phyloP scores from a whole-genome alignment of 2,113 vertebrate species.

The Damaliscus lunatus region DNA sequence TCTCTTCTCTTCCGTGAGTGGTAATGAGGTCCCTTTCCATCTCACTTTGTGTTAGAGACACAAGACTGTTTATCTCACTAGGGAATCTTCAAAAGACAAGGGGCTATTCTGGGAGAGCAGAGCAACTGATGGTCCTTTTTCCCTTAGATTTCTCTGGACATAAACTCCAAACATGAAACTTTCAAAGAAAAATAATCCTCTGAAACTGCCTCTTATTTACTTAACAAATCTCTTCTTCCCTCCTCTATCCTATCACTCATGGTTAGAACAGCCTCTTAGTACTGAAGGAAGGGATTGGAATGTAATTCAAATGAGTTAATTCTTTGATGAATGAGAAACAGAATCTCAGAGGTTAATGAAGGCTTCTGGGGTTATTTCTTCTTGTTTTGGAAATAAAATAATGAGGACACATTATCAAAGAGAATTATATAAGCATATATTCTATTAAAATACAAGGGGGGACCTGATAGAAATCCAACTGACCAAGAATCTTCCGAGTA shows the following conservation, averaged over 20 bases:
- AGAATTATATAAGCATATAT: neutral
- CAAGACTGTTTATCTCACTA: neutral
- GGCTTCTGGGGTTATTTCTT: neutral
- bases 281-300: neutral
- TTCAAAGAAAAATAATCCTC: neutral
- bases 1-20: neutral
- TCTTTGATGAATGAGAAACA: constrained; percentile 1
- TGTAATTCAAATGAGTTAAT: neutral
- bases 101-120: neutral
- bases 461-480: neutral
- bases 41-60: neutral
- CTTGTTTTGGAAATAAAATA: constrained; percentile 36
- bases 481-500: neutral
- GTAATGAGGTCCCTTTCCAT: neutral
- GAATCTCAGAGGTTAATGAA: constrained; percentile 26
- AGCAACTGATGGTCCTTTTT: neutral
- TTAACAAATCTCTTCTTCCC: neutral
- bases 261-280: neutral
- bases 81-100: neutral
- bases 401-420: neutral
- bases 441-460: neutral
- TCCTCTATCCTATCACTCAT: neutral
- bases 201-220: neutral
- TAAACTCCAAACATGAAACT: neutral
- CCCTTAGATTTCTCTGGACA: neutral